phyloP scores from a whole-genome alignment of 2,888 invertebrate genomes.

The Volucella inflata region DNA sequence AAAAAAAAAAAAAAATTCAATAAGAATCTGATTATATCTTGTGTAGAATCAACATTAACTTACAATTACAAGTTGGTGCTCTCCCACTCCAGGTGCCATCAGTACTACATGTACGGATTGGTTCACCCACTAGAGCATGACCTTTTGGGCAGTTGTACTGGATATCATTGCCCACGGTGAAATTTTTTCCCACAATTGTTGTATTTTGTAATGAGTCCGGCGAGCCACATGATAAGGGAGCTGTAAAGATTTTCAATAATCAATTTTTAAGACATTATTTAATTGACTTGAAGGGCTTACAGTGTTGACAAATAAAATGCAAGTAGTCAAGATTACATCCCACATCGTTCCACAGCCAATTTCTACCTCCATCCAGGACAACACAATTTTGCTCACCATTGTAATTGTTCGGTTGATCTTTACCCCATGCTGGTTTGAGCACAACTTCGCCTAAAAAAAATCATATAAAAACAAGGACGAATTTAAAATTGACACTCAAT shows the following conservation, averaged over 20 bases:
- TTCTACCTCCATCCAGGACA: conserved; percentile 94
- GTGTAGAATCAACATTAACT: conserved; percentile 79
- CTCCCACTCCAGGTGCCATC: conserved; percentile 93
- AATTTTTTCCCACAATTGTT: conserved; percentile 89
- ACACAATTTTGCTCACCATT: conserved; percentile 97
- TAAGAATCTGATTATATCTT: neutral
- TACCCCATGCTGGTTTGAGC: conserved; percentile 93
- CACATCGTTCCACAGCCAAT: conserved; percentile 97
- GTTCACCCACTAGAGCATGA: conserved; percentile 90
- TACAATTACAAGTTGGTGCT: conserved; percentile 94
- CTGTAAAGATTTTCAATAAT: conserved; percentile 84
- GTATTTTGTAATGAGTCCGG: conserved; percentile 94
- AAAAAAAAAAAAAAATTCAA: neutral
- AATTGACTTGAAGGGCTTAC: conserved; percentile 85
- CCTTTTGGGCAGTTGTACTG: conserved; percentile 92
- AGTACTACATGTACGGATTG: conserved; percentile 87
- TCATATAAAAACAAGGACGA: neutral
- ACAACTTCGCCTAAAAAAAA: conserved; percentile 89
- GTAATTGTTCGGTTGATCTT: conserved; percentile 97
- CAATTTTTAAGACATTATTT: neutral
- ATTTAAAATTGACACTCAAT: too few species aligned
- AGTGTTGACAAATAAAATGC: conserved; percentile 96
- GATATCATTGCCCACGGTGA: conserved; percentile 88
- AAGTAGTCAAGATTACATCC: conserved; percentile 96
- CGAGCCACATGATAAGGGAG: conserved; percentile 93